Base-by-base conservation (phyloP, 2,113 vertebrate genomes). In the Capricornis sumatraensis region DNA sequence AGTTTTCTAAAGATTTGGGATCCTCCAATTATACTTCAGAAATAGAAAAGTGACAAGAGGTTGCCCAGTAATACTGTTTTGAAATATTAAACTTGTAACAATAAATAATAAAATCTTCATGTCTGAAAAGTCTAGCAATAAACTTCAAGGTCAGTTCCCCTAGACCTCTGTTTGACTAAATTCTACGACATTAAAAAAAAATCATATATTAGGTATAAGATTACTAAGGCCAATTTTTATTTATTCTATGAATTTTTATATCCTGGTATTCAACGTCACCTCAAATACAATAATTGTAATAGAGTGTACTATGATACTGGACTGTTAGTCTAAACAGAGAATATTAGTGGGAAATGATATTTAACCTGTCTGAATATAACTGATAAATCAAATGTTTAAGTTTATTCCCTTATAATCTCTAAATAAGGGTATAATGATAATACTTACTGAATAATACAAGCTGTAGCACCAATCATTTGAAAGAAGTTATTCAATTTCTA, bases 131-230 rank as follows among this genome's bases (percentile, higher is more conserved):
- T 81, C 45, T 50, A 84, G 23, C 8, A 94, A 71, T 88, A 89
- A 95, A 94, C 12, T 78, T 92, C 52, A 40, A 97, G 94, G 79
- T 89, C 23, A 57, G 60, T 76, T 79, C 28, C 53, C 27, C 16
- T 47, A 89, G 21, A 94, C 19, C 13, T 84, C 67, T 62, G 15
- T 74, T 43, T 89, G 28, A 74, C 9, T 81, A 33, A 94, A 95
- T 91, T 95, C 96, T 52, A 98, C 93, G 92, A 87, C 50, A 91
- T 76, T 67, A 21, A 87, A 96, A 94, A 85, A 58, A 71, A 88
- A 82, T 50, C n/a, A 79, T 5, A 47, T 43, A 91, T 12, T n/a
- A 91, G n/a, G 33, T 86, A 83, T 14, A 93, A 91, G 14, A 27
- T 92, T 47, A 96, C 40, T 87, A 95, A 97, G 43, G 87, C 28